Evolutionary conservation across 2,888 invertebrate genomes (phyloP).

Genomic region (Melanchra persicariae): DNA sequence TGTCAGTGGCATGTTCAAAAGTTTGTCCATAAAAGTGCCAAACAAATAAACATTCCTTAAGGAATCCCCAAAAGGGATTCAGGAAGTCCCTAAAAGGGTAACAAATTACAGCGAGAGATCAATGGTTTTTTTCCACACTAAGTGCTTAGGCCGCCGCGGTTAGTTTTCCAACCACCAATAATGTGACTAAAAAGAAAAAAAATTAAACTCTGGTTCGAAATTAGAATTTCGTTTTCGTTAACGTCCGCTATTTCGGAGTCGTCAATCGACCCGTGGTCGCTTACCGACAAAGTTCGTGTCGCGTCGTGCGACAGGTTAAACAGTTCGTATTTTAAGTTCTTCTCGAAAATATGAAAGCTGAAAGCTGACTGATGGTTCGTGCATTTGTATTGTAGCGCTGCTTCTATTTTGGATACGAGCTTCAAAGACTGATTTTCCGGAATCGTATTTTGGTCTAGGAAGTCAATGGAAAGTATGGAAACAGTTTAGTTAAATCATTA

Average conservation of each 20-base stretch:
- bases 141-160: constrained; percentile 52
- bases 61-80: constrained; percentile 39
- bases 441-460: constrained; percentile 50
- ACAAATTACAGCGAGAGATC: constrained; percentile 65
- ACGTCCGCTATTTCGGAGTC: constrained; percentile 83
- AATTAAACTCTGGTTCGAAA: constrained; percentile 73
- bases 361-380: constrained; percentile 43
- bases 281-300: constrained; percentile 72
- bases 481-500: constrained; percentile 7
- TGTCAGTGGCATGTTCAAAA: constrained; percentile 24
- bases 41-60: constrained; percentile 46
- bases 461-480: constrained; percentile 18
- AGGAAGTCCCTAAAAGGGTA: constrained; percentile 43
- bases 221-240: constrained; percentile 81
- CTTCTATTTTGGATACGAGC: constrained; percentile 44
- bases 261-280: constrained; percentile 81
- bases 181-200: constrained; percentile 69
- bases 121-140: constrained; percentile 60
- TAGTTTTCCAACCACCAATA: constrained; percentile 67
- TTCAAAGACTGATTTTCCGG: constrained; percentile 44
- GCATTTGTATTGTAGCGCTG: constrained; percentile 26
- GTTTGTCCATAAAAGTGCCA: background rate
- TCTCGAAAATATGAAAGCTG: constrained; percentile 53
- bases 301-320: constrained; percentile 69
- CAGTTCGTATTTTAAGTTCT: constrained; percentile 66